These are phyloP conservation scores for Rhynchonema sp. DNA, from an alignment of 2,888 invertebrate genomes.

Conservation along the genomic window DNA sequence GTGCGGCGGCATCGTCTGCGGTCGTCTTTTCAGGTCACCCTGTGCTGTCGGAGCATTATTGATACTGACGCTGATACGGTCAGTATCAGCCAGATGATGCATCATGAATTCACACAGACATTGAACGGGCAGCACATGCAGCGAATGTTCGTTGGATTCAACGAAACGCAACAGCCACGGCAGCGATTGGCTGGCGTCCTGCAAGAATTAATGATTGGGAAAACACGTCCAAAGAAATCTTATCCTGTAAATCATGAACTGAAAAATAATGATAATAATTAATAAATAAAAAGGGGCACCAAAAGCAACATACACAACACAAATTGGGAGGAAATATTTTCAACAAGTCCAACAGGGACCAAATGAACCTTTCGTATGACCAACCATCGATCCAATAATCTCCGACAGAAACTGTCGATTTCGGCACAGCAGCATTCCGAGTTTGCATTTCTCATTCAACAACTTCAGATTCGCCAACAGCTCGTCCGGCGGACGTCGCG, in stretches of 20 bases:
- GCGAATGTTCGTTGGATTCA: constrained; percentile 66
- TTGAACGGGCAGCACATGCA: constrained; percentile 80
- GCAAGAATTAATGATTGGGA: neutral
- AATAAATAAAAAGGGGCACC: too few relatives aligned
- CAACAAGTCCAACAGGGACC: too few relatives aligned
- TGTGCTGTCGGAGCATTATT: neutral
- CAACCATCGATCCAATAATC: constrained; percentile 33
- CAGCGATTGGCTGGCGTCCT: constrained; percentile 62
- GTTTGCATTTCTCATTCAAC: constrained; percentile 53
- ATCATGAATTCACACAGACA: constrained; percentile 87
- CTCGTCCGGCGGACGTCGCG: constrained; percentile 54
- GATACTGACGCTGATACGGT: neutral
- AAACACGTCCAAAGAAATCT: too few relatives aligned
- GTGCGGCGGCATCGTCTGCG: neutral
- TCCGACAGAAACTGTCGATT: constrained; percentile 68
- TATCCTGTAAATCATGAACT: too few relatives aligned
- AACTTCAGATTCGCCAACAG: constrained; percentile 58
- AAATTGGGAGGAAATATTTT: too few relatives aligned
- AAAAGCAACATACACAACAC: too few relatives aligned
- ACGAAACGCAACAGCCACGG: constrained; percentile 88
- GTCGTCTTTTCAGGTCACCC: neutral
- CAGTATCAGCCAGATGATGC: constrained; percentile 24
- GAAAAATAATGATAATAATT: too few relatives aligned
- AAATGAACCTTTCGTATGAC: too few relatives aligned
- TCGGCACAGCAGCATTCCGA: constrained; percentile 70